phyloP scores from a whole-genome alignment of 2,888 invertebrate genomes.

The Cyclophora punctaria region DNA sequence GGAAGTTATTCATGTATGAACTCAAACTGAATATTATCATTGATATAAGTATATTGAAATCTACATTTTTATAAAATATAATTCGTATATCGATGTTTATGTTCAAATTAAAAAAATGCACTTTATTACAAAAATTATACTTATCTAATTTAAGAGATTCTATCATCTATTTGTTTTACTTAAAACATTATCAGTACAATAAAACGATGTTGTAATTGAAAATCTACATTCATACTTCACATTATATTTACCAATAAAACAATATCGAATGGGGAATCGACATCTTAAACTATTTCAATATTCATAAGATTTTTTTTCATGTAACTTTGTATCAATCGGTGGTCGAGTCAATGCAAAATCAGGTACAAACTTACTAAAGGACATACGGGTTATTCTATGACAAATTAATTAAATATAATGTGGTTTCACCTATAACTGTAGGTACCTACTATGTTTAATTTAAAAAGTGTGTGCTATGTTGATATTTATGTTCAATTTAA shows the following conservation, averaged over 20 bases:
- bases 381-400: too few relatives aligned
- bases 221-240: not conserved
- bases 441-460: too few relatives aligned
- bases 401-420: too few relatives aligned
- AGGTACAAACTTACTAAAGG: too few relatives aligned
- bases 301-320: conserved; percentile 32
- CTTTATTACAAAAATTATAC: too few relatives aligned
- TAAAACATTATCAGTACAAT: conserved; percentile 5
- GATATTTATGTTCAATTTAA: too few relatives aligned
- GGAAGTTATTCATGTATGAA: not conserved
- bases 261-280: conserved; percentile 2
- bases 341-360: not conserved
- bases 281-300: conserved; percentile 28
- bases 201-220: conserved; percentile 6
- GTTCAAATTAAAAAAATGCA: conserved; percentile 4
- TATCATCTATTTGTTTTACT: conserved; percentile 2
- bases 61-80: conserved; percentile 10
- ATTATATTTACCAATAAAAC: conserved; percentile 12
- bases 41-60: conserved; percentile 1
- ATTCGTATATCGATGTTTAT: conserved; percentile 38
- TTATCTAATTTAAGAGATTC: conserved; percentile 1
- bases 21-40: not conserved
- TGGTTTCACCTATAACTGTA: too few relatives aligned
- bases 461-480: too few relatives aligned
- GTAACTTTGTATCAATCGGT: conserved; percentile 10